Evolutionary conservation across 2,888 invertebrate species (phyloP).

Genomic region (Actias luna): DNA sequence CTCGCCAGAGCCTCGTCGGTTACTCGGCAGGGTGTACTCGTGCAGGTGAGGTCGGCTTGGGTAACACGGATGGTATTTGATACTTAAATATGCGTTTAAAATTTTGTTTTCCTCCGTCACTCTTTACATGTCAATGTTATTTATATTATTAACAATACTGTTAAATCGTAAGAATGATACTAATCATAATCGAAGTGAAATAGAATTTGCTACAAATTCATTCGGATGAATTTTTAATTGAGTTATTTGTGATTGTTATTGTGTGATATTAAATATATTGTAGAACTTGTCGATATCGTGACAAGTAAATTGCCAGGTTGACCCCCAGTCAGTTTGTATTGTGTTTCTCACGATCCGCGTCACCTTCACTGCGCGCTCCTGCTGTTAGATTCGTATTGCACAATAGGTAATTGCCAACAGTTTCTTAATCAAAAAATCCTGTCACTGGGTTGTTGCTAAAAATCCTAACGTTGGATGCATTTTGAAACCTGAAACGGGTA

Average conservation of each 20-base stretch:
- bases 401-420: slow-evolving; percentile 21
- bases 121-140: background rate
- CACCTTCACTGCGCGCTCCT: background rate
- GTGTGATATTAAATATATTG: background rate
- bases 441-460: background rate
- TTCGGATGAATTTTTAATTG: background rate
- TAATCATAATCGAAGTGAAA: background rate
- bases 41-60: no score
- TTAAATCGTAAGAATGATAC: background rate
- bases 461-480: background rate
- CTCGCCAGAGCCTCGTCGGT: no score
- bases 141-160: background rate
- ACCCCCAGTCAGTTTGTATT: slow-evolving; percentile 39
- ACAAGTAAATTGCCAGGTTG: slow-evolving; percentile 31
- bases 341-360: slow-evolving; percentile 43
- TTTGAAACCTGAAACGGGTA: background rate
- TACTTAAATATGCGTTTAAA: background rate
- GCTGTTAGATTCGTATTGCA: slow-evolving; percentile 26
- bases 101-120: background rate
- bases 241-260: background rate
- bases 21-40: no score
- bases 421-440: slow-evolving; percentile 1
- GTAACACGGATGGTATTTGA: no score
- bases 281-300: slow-evolving; percentile 18
- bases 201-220: background rate